Base-by-base conservation (phyloP, 1,140 invertebrate species). In the Akabosia matsudoensis region DNA sequence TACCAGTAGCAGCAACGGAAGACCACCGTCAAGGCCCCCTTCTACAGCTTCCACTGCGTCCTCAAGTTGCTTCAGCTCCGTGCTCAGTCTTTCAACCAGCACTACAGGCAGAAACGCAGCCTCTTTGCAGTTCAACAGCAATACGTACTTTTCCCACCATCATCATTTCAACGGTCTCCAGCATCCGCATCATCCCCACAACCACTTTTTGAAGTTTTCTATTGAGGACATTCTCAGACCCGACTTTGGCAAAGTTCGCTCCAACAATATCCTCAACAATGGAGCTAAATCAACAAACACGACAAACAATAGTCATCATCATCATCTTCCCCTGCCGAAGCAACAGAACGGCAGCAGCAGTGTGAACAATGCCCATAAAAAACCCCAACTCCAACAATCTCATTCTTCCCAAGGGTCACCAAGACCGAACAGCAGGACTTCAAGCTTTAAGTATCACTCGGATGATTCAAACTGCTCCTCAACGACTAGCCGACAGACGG, bases 211-310 rank as follows among this genome's bases (percentile, higher is more conserved):
- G 0, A 95, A 95, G 82, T 96, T 96, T 86, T 95, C 93, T 79
- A 96, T 96, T 85, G 93, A 95, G 82, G 95, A 95, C 85, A 96
- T 96, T 75, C 85, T 96, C 7, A 93, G 94, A 83, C 93, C 93
- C 0, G 93, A 95, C 83, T 96, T 96, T 79, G 94, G 94, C 87
- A 91, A 80, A 81, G 74, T 45, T 28, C 51, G 78, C 34, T 1
- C 24, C 31, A 54, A 37, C 26, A 67, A 1, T 67, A 61, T 56
- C 51, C 54, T 28, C 51, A 34, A 28, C n/a, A 52, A 54, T 26
- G 26, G 74, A 30, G 37, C 13, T 24, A 54, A 61, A 18, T 33
- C 64, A 10, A 22, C 7, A 51, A 51, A 34, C 34, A 61, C 34
- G 18, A 37, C 31, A 30, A 45, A 10, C 31, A 75, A 61, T 31